Evolutionary conservation across 2,797 vertebrate species (phyloP).

Genomic region (Megaceryle alcyon): DNA sequence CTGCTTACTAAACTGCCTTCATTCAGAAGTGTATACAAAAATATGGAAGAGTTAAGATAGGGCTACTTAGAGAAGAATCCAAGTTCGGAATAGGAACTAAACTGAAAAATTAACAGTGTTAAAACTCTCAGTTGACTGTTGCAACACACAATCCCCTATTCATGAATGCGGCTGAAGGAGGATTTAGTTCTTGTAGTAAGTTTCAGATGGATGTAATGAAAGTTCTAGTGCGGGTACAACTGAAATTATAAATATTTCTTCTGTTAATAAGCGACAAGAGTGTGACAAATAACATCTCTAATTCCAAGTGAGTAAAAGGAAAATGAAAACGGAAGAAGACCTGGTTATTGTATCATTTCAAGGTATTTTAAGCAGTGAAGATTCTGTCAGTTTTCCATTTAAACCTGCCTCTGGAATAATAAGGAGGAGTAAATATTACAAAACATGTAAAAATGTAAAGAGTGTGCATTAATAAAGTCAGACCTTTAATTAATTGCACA

Average conservation of each 20-base stretch:
- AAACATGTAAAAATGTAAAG: background rate
- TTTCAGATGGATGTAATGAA: background rate
- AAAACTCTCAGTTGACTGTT: background rate
- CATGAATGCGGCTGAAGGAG: background rate
- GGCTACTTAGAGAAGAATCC: background rate
- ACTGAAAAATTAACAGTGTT: background rate
- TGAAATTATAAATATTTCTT: background rate
- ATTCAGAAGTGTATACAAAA: background rate
- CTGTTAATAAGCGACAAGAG: background rate
- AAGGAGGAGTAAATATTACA: background rate
- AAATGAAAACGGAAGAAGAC: background rate
- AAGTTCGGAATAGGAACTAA: background rate
- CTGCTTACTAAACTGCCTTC: background rate
- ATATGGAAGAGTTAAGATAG: background rate
- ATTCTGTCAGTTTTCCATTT: background rate
- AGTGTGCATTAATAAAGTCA: background rate
- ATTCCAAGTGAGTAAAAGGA: background rate
- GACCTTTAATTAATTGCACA: background rate
- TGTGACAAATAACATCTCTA: background rate
- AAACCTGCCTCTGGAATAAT: background rate
- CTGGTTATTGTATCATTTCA: background rate
- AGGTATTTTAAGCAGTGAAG: background rate
- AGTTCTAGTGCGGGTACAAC: background rate
- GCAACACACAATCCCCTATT: background rate
- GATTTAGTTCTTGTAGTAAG: background rate